phyloP scores from a whole-genome alignment of 2,888 invertebrate genomes.

The Arctia plantaginis region DNA sequence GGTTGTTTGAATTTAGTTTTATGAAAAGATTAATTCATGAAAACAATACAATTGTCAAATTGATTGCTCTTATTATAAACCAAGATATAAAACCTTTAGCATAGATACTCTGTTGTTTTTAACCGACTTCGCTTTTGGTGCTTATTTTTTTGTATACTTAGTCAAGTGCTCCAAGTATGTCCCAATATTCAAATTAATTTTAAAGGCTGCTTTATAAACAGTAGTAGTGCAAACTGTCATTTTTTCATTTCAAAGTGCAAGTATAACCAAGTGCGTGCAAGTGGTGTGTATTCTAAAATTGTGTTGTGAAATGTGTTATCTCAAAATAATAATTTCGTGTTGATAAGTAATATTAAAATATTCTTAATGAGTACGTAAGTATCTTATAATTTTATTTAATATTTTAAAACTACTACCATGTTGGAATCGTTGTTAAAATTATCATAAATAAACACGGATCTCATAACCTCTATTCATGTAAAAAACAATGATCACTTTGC shows the following conservation, averaged over 20 bases:
- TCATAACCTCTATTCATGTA: conserved; percentile 1
- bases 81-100: not conserved
- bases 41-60: not conserved
- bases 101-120: not conserved
- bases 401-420: not conserved
- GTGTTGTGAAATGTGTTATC: not conserved
- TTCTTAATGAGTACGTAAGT: not conserved
- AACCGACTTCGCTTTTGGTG: not conserved
- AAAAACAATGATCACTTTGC: not conserved
- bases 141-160: not conserved
- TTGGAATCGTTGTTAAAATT: not conserved
- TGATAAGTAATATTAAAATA: not conserved
- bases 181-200: not conserved
- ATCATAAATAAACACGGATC: not conserved
- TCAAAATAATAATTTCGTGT: not conserved
- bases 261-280: not conserved
- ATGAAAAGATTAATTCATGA: not conserved
- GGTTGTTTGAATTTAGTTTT: not conserved
- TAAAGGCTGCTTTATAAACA: not conserved
- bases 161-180: not conserved
- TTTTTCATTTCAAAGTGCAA: not conserved
- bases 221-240: not conserved
- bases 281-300: not conserved
- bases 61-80: too few relatives aligned
- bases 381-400: not conserved